Conservation (phyloP, 1,140 invertebrate species). For the Drosophila ercepeae region DNA sequence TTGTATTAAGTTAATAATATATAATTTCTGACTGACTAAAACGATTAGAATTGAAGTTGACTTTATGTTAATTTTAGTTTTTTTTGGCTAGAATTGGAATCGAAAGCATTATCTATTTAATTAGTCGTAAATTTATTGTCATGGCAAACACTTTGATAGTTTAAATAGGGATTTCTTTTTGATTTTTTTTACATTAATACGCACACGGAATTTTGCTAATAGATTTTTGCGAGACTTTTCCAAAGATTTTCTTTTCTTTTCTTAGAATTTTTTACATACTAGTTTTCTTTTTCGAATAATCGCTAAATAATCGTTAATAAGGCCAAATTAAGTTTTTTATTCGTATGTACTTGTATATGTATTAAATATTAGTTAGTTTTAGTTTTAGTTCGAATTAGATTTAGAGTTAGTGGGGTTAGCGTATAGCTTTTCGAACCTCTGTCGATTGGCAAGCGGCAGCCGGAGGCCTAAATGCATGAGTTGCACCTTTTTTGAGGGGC, state of each 20-base stretch:
- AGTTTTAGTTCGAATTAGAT: slow-evolving; percentile 37
- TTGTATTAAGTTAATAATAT: slow-evolving; percentile 7
- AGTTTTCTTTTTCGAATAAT: slow-evolving; percentile 32
- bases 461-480: slow-evolving; percentile 73
- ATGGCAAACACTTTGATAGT: slow-evolving; percentile 74
- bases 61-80: not conserved
- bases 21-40: slow-evolving; percentile 31
- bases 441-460: slow-evolving; percentile 52
- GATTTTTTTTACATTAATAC: slow-evolving; percentile 58
- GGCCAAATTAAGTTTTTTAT: slow-evolving; percentile 77
- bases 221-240: slow-evolving; percentile 69
- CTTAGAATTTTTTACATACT: slow-evolving; percentile 32
- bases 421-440: slow-evolving; percentile 38
- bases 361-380: slow-evolving; percentile 54
- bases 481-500: slow-evolving; percentile 41
- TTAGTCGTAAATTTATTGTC: slow-evolving; percentile 76
- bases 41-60: slow-evolving; percentile 56
- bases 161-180: slow-evolving; percentile 56
- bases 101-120: slow-evolving; percentile 70
- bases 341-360: slow-evolving; percentile 46
- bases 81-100: slow-evolving; percentile 30
- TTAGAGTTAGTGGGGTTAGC: slow-evolving; percentile 39
- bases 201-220: slow-evolving; percentile 74
- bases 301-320: slow-evolving; percentile 80
- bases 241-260: slow-evolving; percentile 48